Base-by-base conservation (phyloP, 1,140 invertebrate species). In the Helicoverpa zea region DNA sequence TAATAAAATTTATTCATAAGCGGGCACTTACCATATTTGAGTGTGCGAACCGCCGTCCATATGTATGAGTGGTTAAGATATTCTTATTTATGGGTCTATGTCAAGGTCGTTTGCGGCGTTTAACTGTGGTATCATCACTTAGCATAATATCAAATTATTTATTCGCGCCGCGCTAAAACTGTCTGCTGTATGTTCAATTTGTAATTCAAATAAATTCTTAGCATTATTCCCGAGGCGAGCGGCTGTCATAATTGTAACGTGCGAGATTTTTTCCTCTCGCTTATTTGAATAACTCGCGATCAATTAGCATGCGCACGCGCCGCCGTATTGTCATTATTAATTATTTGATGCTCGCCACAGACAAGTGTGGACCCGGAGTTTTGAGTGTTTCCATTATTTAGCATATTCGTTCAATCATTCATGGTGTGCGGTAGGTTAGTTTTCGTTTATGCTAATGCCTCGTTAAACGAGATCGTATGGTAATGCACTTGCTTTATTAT, bases 1-100 rank as follows among this genome's bases (percentile, higher is more conserved):
- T 94, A 94, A 94, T 94, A 94, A 94, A 94, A 92, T 95, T 90
- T 94, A 95, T 94, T 95, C 92, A 95, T 94, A 94, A 94, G 89
- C 89, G 88, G 87, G 87, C 91, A 93, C 92, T 93, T 93, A 92
- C 90, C 91, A 93, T 93, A 94, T 94, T 92, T 87, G 92, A 91
- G 92, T 92, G 89, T 89, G 89, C 89, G 90, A 89, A 89, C 89
- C 84, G 86, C 85, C 88, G 93, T 93, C 91, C 93, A 94, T 94
- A 94, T 94, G 93, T 93, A 94, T 94, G 93, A 94, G 88, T 88
- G 88, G 84, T 87, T 93, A 92, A 95, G 92, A 93, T 94, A 93
- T 93, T 93, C 90, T 93, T 94, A 92, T 93, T 93, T 92, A 92
- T 90, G 92, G 88, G 87, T 93, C 88, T 93, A 91, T 92, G 91